These are phyloP conservation scores for Microtus oregoni DNA, from an alignment of 2,113 vertebrate species.

Conservation along the genomic window DNA sequence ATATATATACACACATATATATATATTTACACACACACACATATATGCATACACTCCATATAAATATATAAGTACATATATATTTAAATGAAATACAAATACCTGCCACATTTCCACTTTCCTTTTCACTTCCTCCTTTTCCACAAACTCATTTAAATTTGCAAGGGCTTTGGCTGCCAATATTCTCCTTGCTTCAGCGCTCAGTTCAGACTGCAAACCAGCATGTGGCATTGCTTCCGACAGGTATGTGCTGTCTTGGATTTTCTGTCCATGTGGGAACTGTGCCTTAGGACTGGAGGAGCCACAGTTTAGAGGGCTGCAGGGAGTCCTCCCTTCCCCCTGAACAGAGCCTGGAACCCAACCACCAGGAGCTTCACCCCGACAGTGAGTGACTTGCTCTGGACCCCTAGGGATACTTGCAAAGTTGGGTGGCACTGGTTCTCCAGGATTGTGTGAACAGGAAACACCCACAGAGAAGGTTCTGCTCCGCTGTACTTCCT, in stretches of 20 bases:
- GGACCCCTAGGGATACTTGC: not conserved
- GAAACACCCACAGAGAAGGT: constrained; percentile 89
- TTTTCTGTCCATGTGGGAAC: constrained; percentile 70
- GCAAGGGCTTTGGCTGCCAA: constrained; percentile 93
- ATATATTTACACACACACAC: too few species aligned
- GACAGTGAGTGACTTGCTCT: constrained; percentile 3
- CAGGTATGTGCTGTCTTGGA: constrained; percentile 70
- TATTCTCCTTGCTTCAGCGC: constrained; percentile 89
- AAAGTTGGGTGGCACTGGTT: constrained; percentile 46
- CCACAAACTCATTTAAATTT: constrained; percentile 87
- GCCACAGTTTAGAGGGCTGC: constrained; percentile 62
- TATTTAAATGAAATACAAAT: constrained; percentile 76
- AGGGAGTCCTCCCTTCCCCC: constrained; percentile 60
- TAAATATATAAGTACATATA: not conserved
- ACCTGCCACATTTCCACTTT: constrained; percentile 96
- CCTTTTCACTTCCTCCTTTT: constrained; percentile 87
- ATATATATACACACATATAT: not conserved
- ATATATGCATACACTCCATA: not conserved
- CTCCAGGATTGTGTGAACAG: constrained; percentile 70
- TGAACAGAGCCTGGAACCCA: constrained; percentile 64
- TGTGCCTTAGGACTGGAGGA: constrained; percentile 77
- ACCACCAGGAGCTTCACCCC: not conserved
- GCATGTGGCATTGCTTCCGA: constrained; percentile 84
- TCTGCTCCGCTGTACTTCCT: constrained; percentile 88
- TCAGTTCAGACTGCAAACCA: constrained; percentile 88